Evolutionary conservation across 2,888 invertebrate species (phyloP).

Genomic region (Lamproptera curius): DNA sequence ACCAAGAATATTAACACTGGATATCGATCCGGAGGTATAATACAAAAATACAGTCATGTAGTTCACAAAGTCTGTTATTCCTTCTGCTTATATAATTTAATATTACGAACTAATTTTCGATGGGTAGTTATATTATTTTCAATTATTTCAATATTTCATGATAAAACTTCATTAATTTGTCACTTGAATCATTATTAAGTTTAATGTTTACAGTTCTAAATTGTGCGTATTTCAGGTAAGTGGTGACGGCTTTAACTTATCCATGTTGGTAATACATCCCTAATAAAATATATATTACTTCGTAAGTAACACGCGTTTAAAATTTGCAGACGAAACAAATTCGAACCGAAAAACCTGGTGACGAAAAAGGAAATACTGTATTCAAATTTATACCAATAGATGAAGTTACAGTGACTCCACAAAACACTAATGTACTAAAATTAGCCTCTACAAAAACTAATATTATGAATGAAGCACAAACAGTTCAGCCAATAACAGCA

Average conservation of each 20-base stretch:
- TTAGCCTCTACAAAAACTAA: slow-evolving; percentile 51
- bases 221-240: slow-evolving; percentile 44
- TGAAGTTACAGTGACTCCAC: slow-evolving; percentile 55
- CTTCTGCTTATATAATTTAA: slow-evolving; percentile 28
- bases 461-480: slow-evolving; percentile 43
- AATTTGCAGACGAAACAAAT: slow-evolving; percentile 75
- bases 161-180: background rate
- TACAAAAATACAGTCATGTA: slow-evolving; percentile 51
- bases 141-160: slow-evolving; percentile 1
- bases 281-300: background rate
- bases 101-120: slow-evolving; percentile 25
- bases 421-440: slow-evolving; percentile 65
- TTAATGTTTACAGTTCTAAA: slow-evolving; percentile 1
- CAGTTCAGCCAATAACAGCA: slow-evolving; percentile 37
- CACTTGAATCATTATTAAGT: slow-evolving; percentile 16
- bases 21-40: slow-evolving; percentile 81
- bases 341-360: slow-evolving; percentile 67
- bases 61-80: slow-evolving; percentile 34
- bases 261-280: too few species aligned
- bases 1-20: slow-evolving; percentile 79
- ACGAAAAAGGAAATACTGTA: slow-evolving; percentile 55
- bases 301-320: slow-evolving; percentile 18
- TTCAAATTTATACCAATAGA: slow-evolving; percentile 73
- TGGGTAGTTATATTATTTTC: slow-evolving; percentile 15
- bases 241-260: slow-evolving; percentile 45